Evolutionary conservation across 2,113 vertebrate genomes (phyloP).

Genomic region (Calidris pugnax): DNA sequence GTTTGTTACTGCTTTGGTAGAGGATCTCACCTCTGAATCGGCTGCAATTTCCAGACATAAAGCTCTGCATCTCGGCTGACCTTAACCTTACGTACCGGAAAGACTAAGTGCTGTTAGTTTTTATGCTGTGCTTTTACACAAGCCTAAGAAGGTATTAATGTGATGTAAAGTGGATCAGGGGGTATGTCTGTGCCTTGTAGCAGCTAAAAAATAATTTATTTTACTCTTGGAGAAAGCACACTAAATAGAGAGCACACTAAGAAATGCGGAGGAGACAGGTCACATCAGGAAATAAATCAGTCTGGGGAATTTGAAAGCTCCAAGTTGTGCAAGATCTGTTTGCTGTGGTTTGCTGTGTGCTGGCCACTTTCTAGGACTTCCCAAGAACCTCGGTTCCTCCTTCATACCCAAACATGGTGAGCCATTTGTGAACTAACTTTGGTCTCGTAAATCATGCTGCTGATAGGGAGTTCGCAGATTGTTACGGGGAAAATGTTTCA

Average conservation of each 20-base stretch:
- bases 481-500: neutral
- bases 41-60: neutral
- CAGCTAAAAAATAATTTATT: neutral
- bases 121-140: neutral
- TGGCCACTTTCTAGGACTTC: neutral
- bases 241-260: neutral
- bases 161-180: neutral
- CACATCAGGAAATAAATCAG: neutral
- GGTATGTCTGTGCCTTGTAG: neutral
- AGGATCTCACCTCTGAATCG: neutral
- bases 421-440: neutral
- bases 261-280: neutral
- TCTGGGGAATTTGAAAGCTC: neutral
- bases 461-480: neutral
- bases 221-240: fast-evolving
- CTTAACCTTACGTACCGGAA: neutral
- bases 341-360: neutral
- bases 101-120: neutral
- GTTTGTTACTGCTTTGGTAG: neutral
- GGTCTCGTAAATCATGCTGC: neutral
- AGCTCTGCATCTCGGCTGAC: neutral
- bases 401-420: neutral
- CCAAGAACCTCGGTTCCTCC: neutral
- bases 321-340: neutral
- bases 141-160: neutral